These are phyloP conservation scores for Origma solitaria DNA, from an alignment of 2,113 vertebrate species.

Conservation along the genomic window DNA sequence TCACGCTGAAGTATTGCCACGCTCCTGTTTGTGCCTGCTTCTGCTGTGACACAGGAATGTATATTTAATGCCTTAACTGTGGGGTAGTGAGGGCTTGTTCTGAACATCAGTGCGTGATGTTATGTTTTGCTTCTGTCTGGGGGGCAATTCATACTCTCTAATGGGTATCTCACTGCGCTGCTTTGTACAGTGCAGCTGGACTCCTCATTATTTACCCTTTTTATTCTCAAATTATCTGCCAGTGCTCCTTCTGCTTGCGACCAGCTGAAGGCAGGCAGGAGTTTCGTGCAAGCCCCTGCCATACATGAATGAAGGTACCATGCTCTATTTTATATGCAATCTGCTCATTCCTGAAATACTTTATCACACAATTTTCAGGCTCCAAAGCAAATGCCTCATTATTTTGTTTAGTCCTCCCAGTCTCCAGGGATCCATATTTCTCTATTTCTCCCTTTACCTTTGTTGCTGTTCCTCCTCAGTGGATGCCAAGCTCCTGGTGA, in stretches of 20 bases:
- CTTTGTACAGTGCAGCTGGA: background rate
- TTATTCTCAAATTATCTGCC: background rate
- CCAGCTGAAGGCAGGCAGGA: background rate
- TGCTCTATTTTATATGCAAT: background rate
- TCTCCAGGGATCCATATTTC: background rate
- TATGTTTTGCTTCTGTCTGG: background rate
- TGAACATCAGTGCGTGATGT: background rate
- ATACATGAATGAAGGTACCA: background rate
- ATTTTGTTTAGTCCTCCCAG: background rate
- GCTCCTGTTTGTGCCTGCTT: background rate
- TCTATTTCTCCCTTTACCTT: background rate
- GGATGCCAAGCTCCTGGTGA: background rate
- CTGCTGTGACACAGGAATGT: background rate
- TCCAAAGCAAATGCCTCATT: background rate
- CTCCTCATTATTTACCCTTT: constrained; percentile 17
- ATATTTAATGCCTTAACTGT: constrained; percentile 12
- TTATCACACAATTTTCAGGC: background rate
- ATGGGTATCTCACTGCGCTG: background rate
- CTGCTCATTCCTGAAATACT: background rate
- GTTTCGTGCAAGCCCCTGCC: background rate
- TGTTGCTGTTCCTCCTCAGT: background rate
- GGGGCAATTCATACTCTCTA: background rate
- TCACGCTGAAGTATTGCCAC: background rate
- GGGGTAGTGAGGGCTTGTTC: background rate
- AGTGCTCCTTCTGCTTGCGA: background rate